Base-by-base conservation (phyloP, 2,888 invertebrate species). In the Clistopyga incitator region DNA sequence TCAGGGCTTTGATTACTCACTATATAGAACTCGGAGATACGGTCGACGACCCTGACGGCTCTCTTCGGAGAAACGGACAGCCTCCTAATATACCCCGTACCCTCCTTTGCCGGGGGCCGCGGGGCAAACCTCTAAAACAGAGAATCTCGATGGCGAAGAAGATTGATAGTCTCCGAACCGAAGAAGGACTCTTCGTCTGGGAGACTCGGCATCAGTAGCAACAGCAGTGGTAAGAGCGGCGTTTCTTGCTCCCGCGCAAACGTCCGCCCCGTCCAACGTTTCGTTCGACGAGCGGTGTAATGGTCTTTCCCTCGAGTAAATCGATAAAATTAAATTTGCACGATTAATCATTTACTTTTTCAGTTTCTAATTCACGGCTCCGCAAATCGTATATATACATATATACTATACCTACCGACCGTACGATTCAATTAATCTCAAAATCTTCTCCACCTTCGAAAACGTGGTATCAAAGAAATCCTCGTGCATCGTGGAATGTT, bases 121-220 rank as follows among this genome's bases (percentile, higher is more conserved):
- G 25, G 64, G 52, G 54, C 72, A 79, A 72, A 65, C 78, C 65
- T 79, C 78, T 54, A 65, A 80, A 80, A 72, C 74, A 68, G 74
- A 54, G 59, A 72, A 72, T 65, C 78, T 72, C 72, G 78, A 79
- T 75, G 56, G 74, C 75, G 80, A 80, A 75, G 75, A 80, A 80
- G 80, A 80, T 80, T 80, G 80, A 80, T 79, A 79, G 78, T 72
- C 72, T 45, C 29, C 13, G 65, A 8, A 34, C 42, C 50, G 64
- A 72, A 72, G 65, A 67, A 71, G 65, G 72, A 64, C 68, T 10
- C 45, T n/a, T 52, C 52, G 52, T 64, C 74, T 15, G 65, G 15
- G 34, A 34, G 64, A 72, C 71, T 25, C 45, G 72, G 78, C 45
- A 79, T 65, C 54, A 50, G 64, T 52, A 71, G 78, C 64, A 50